These are phyloP conservation scores for Dryas iulia DNA, from an alignment of 1,140 invertebrate species.

Conservation along the genomic window DNA sequence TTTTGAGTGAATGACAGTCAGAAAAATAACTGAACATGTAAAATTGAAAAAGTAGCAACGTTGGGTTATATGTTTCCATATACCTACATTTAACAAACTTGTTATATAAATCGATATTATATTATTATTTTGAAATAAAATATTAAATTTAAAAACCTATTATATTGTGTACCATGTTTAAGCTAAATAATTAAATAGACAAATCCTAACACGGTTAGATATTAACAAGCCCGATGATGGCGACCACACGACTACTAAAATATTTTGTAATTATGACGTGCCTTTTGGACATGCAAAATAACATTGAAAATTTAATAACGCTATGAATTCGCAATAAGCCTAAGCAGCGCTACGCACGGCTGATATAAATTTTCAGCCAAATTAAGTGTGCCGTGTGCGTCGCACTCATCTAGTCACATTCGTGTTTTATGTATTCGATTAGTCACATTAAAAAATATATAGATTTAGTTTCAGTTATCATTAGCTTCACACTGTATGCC, in stretches of 20 bases:
- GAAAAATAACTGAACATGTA: too few relatives aligned
- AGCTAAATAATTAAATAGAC: not conserved
- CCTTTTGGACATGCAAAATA: slow-evolving; percentile 20
- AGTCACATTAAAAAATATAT: not conserved
- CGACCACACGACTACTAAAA: slow-evolving; percentile 14
- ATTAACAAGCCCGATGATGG: not conserved
- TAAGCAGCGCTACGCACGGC: slow-evolving; percentile 14
- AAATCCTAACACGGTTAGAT: not conserved
- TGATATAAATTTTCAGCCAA: slow-evolving; percentile 15
- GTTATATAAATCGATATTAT: too few relatives aligned
- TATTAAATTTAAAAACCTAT: too few relatives aligned
- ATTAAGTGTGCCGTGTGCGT: not conserved
- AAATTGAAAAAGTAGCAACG: too few relatives aligned
- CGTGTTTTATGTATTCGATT: not conserved
- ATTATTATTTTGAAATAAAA: too few relatives aligned
- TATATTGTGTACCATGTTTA: too few relatives aligned
- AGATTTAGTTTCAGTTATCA: too few relatives aligned
- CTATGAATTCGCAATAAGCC: slow-evolving; percentile 25
- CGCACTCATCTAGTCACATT: not conserved
- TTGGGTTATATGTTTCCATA: too few relatives aligned
- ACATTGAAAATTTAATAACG: slow-evolving; percentile 25
- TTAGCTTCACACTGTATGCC: too few relatives aligned
- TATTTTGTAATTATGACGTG: slow-evolving; percentile 22
- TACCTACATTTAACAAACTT: too few relatives aligned
- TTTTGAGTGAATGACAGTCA: too few relatives aligned